These are phyloP conservation scores for Chanos chanos DNA, from an alignment of 2,797 vertebrate species.

Conservation along the genomic window DNA sequence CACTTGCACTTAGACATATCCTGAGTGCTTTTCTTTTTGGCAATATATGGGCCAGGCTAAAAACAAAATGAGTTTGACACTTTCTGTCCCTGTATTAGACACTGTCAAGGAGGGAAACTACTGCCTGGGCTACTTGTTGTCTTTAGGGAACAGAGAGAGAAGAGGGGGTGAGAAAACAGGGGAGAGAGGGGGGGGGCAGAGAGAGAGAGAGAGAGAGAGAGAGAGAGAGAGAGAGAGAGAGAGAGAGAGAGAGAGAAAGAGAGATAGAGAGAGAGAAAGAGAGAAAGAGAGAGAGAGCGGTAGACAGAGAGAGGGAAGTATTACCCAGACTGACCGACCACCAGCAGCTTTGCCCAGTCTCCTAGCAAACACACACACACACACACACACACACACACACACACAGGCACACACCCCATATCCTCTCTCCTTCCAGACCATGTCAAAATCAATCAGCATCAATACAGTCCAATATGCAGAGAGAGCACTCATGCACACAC, in stretches of 20 bases:
- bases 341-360: slow-evolving; percentile 8
- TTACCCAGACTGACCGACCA: slow-evolving; percentile 19
- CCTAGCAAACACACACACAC: slow-evolving; percentile 15
- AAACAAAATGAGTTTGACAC: slow-evolving; percentile 46
- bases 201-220: background rate
- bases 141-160: too few relatives aligned
- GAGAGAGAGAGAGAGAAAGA: background rate
- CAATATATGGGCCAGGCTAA: slow-evolving; percentile 39
- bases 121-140: slow-evolving; percentile 28
- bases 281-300: background rate
- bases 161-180: background rate
- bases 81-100: slow-evolving; percentile 22
- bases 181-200: background rate
- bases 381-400: background rate
- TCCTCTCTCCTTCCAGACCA: slow-evolving; percentile 31
- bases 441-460: slow-evolving; percentile 54
- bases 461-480: slow-evolving; percentile 35
- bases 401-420: slow-evolving; percentile 1
- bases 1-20: slow-evolving; percentile 19
- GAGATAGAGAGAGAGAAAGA: background rate
- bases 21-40: slow-evolving; percentile 38
- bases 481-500: slow-evolving; percentile 19
- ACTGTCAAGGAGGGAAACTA: background rate
- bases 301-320: background rate
- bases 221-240: background rate